Evolutionary conservation across 2,113 vertebrate species (phyloP).

Genomic region (Rhinolophus sinicus): DNA sequence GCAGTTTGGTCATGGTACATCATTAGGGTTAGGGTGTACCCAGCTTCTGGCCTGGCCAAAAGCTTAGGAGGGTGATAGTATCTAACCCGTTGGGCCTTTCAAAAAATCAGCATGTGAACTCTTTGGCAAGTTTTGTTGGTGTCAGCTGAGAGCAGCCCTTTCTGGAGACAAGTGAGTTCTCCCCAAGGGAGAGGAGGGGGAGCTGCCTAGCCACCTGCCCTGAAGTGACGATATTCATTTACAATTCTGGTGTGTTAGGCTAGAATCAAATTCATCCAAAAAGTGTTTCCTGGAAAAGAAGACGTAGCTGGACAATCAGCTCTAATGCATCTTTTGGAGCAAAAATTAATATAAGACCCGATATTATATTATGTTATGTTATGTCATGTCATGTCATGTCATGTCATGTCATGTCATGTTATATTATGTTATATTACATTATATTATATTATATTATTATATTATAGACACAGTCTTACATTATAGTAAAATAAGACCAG

Average conservation of each 20-base stretch:
- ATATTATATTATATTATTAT: too few relatives aligned
- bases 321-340: too few relatives aligned
- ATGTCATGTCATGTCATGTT: too few relatives aligned
- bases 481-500: too few relatives aligned
- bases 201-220: neutral
- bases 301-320: too few relatives aligned
- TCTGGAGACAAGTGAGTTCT: neutral
- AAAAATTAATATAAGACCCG: too few relatives aligned
- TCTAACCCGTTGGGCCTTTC: neutral
- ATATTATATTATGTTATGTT: too few relatives aligned
- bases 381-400: too few relatives aligned
- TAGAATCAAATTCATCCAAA: neutral
- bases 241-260: neutral
- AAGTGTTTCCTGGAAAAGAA: neutral
- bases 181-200: neutral
- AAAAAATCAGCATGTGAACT: constrained; percentile 49
- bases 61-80: neutral
- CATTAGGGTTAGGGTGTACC: neutral
- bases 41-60: neutral
- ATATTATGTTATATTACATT: too few relatives aligned
- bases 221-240: neutral
- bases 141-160: constrained; percentile 40
- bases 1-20: neutral
- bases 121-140: constrained; percentile 20
- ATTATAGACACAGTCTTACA: too few relatives aligned